Evolutionary conservation across 2,113 vertebrate genomes (phyloP), one percentile per base, ranked within the genome.

Genomic region (Argyrosomus japonicus): DNA sequence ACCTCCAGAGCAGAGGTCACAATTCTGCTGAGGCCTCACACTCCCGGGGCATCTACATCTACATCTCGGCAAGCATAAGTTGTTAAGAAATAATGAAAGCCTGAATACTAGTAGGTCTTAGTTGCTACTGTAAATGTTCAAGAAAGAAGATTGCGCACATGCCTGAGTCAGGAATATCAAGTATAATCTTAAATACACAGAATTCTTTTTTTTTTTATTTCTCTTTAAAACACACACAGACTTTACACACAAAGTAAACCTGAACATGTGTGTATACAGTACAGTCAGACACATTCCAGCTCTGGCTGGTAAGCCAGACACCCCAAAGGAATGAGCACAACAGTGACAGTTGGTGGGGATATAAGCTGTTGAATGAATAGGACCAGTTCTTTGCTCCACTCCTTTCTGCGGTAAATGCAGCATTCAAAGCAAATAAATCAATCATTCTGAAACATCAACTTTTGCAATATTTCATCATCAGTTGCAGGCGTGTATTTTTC

Each of bases 341-440:
- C 72, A 56, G 23, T 56, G 78, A 71, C 2, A 10, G 53, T 78
- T 53, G 68, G 63, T 29, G 57, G 71, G 51, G 82, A 83, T 89
- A 87, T 68, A 75, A 83, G 76, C 76, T 56, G 80, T 3, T 90
- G 80, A 87, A 77, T 81, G 80, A 86, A 85, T 79, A 63, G 65
- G 58, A 76, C 27, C 81, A 58, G 63, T 29, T 64, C 43, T 67
- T 51, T 68, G 72, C 53, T 53, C 54, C 23, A 25, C 60, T 80
- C 25, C 32, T 60, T 80, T 65, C 58, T 79, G 69, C 69, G 7
- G 47, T 70, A 60, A 87, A 75, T 51, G 63, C 50, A 48, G 60
- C 48, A 69, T 87, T 82, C 69, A 65, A 25, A 83, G 58, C 73
- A 74, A 83, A 84, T 60, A 86, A 85, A 65, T 58, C 65, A 87